These are phyloP conservation scores for Merodon equestris DNA, from an alignment of 2,888 invertebrate genomes.

Conservation along the genomic window DNA sequence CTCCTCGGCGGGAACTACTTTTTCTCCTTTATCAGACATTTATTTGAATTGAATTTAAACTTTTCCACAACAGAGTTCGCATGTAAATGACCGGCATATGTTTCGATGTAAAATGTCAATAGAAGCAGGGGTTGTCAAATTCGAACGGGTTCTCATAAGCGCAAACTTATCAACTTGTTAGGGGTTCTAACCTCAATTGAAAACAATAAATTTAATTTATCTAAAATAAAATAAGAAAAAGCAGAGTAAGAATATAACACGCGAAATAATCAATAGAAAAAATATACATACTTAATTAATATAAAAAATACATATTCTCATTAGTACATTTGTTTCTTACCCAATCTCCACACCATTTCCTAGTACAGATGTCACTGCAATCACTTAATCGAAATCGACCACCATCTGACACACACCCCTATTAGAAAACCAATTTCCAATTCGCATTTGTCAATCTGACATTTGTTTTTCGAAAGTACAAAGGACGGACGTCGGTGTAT, in stretches of 20 bases:
- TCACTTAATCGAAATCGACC: neutral
- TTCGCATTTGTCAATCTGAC: slow-evolving; percentile 60
- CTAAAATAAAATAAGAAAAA: too few relatives aligned
- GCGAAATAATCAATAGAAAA: too few relatives aligned
- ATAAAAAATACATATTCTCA: too few relatives aligned
- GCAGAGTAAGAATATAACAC: too few relatives aligned
- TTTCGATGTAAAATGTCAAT: slow-evolving; percentile 20
- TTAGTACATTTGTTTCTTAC: too few relatives aligned
- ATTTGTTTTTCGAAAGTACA: slow-evolving; percentile 61
- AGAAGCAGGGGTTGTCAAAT: neutral
- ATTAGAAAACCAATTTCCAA: slow-evolving; percentile 16
- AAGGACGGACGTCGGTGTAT: slow-evolving; percentile 53
- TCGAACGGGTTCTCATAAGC: neutral
- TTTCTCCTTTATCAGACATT: slow-evolving; percentile 74
- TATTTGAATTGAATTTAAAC: neutral
- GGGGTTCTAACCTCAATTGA: too few relatives aligned
- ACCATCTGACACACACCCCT: slow-evolving; percentile 39
- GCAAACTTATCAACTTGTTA: neutral
- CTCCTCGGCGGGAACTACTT: slow-evolving; percentile 87
- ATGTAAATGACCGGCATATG: slow-evolving; percentile 32
- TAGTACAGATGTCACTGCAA: slow-evolving; percentile 19
- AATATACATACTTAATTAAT: too few relatives aligned
- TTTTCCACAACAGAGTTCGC: neutral
- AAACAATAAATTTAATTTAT: too few relatives aligned
- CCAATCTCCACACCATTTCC: neutral